Conservation (phyloP, 2,888 invertebrate species). For the Tridacna gigas region DNA sequence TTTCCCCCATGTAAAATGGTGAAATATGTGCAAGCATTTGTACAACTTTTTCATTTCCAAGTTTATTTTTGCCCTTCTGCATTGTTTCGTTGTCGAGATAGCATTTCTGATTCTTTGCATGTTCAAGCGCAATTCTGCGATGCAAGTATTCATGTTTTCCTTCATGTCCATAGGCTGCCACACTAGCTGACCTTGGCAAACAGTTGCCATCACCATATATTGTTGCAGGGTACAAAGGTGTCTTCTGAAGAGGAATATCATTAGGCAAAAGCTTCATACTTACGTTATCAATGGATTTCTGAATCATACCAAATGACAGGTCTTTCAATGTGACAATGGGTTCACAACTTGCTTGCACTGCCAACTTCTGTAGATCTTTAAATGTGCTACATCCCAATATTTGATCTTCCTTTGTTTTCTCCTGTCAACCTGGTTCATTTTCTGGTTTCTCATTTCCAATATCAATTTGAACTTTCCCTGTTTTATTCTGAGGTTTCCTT, state of each 20-base stretch:
- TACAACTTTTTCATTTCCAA: slow-evolving; percentile 20
- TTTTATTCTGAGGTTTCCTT: no score
- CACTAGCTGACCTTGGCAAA: slow-evolving; percentile 20
- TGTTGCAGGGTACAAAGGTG: slow-evolving; percentile 16
- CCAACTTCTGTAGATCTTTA: slow-evolving; percentile 12
- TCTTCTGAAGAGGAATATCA: slow-evolving; percentile 18
- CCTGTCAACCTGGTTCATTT: no score
- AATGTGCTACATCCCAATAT: neutral
- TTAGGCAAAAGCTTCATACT: neutral
- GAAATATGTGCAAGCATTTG: slow-evolving; percentile 17
- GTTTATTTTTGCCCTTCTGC: slow-evolving; percentile 2
- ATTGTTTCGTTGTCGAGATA: slow-evolving; percentile 16
- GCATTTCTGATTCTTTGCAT: neutral
- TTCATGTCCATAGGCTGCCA: slow-evolving; percentile 31
- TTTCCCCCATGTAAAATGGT: neutral
- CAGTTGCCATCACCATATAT: slow-evolving; percentile 27
- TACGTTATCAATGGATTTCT: slow-evolving; percentile 9
- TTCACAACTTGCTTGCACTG: slow-evolving; percentile 8
- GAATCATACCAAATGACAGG: slow-evolving; percentile 10
- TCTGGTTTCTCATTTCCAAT: no score
- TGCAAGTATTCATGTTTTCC: slow-evolving; percentile 4
- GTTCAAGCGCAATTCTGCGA: slow-evolving; percentile 20
- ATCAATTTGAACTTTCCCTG: no score
- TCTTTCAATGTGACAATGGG: slow-evolving; percentile 4
- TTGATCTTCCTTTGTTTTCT: neutral